These are phyloP conservation scores for Ciconia boyciana DNA, from an alignment of 2,113 vertebrate species.

Conservation along the genomic window DNA sequence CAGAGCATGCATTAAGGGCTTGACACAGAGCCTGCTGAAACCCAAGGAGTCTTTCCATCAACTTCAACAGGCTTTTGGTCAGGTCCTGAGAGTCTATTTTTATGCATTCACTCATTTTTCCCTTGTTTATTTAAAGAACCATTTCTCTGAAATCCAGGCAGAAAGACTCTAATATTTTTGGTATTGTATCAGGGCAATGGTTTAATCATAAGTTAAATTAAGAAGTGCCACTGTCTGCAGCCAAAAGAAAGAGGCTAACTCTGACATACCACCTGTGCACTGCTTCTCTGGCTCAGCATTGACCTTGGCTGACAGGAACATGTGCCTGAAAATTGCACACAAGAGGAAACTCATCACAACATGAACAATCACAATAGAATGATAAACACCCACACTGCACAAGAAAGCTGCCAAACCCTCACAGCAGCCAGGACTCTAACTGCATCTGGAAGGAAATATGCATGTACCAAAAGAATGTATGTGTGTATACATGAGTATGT, in stretches of 20 bases:
- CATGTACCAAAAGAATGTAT: slow-evolving; percentile 10
- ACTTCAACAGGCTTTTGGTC: not conserved
- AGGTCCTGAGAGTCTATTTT: not conserved
- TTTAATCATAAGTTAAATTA: slow-evolving; percentile 34
- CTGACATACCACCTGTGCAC: slow-evolving; percentile 27
- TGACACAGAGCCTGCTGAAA: not conserved
- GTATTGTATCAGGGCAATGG: not conserved
- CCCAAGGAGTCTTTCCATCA: not conserved
- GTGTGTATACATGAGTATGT: not conserved
- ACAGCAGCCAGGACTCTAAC: slow-evolving; percentile 29
- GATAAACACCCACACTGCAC: slow-evolving; percentile 64
- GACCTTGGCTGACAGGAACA: slow-evolving; percentile 62
- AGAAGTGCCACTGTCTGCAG: slow-evolving; percentile 10
- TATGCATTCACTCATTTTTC: not conserved
- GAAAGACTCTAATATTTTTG: not conserved
- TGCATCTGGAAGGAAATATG: slow-evolving; percentile 53
- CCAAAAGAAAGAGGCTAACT: slow-evolving; percentile 14
- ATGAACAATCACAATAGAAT: slow-evolving; percentile 58
- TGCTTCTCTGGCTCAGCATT: slow-evolving; percentile 18
- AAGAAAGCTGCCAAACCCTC: slow-evolving; percentile 50
- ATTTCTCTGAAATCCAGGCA: not conserved
- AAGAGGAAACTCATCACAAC: slow-evolving; percentile 54
- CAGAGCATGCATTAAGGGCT: not conserved
- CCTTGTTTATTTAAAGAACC: slow-evolving; percentile 29
- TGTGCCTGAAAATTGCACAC: slow-evolving; percentile 64